Evolutionary conservation across 2,113 vertebrate species (phyloP).

Genomic region (Glareola pratincola): DNA sequence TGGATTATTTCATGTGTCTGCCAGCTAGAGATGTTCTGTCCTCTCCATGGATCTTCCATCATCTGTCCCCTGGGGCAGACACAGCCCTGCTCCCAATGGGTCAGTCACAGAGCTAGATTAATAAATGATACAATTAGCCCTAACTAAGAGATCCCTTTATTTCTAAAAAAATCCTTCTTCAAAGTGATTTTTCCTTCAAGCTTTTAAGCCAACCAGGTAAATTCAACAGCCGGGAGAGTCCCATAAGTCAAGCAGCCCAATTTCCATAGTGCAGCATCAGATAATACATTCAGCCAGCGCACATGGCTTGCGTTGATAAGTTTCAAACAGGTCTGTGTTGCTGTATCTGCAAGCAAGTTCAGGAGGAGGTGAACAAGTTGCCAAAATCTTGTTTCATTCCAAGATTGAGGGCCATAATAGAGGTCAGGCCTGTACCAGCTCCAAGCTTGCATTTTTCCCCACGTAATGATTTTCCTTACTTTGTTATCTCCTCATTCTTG

Average conservation of each 20-base stretch:
- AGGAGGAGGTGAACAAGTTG: background rate
- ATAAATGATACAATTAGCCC: constrained; percentile 12
- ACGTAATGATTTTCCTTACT: background rate
- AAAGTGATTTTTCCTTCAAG: background rate
- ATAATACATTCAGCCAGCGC: background rate
- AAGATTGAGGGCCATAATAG: background rate
- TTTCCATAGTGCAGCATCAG: background rate
- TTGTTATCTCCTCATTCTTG: background rate
- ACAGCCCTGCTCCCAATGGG: background rate
- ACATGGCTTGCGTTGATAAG: background rate
- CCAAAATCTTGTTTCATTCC: background rate
- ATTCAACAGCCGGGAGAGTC: background rate
- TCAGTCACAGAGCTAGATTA: background rate
- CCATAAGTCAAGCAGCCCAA: background rate
- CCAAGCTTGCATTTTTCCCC: background rate
- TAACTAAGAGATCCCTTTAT: background rate
- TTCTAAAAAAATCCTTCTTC: background rate
- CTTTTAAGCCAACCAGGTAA: background rate
- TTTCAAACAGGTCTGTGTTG: background rate
- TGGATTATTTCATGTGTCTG: background rate
- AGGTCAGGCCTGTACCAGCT: background rate
- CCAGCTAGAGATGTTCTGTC: background rate
- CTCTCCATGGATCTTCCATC: background rate
- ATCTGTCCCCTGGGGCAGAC: background rate
- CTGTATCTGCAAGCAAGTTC: background rate